phyloP scores from a whole-genome alignment of 2,113 vertebrate species.

The Pangasianodon hypophthalmus region DNA sequence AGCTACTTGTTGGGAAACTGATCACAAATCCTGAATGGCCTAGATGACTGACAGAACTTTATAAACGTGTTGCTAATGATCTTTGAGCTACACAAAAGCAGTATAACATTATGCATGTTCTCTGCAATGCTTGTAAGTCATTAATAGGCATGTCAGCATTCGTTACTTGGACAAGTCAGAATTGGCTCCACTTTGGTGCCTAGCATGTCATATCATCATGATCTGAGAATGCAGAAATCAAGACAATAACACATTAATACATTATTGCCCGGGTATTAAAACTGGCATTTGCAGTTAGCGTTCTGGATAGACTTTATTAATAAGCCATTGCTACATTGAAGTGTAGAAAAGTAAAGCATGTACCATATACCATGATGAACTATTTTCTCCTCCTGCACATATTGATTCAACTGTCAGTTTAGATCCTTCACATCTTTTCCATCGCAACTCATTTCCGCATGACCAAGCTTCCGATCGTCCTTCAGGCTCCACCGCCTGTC shows the following conservation, averaged over 20 bases:
- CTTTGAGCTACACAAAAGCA: not conserved
- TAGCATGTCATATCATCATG: not conserved
- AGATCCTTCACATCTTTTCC: conserved; percentile 38
- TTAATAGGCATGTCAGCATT: not conserved
- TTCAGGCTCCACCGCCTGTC: conserved; percentile 52
- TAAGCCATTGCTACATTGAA: not conserved
- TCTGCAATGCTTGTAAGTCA: not conserved
- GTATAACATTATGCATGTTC: not conserved
- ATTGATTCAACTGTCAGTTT: conserved; percentile 36
- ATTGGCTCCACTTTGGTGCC: not conserved
- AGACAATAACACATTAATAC: not conserved
- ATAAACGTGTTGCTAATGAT: not conserved
- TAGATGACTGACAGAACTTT: not conserved
- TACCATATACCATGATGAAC: conserved; percentile 8
- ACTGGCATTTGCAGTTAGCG: not conserved
- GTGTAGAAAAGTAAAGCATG: not conserved
- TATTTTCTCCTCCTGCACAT: not conserved
- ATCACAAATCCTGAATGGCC: not conserved
- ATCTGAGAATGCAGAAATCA: not conserved
- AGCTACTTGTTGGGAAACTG: not conserved
- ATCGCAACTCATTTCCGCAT: conserved; percentile 29
- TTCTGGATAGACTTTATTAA: not conserved
- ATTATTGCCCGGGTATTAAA: not conserved
- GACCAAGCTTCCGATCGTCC: conserved; percentile 66
- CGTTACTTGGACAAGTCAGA: not conserved